A percentile compares a stretch with the other conserved stretches of the same genome.
phyloP scores from a whole-genome alignment of 2,888 invertebrate genomes.

The Ormyrus nitidulus region DNA sequence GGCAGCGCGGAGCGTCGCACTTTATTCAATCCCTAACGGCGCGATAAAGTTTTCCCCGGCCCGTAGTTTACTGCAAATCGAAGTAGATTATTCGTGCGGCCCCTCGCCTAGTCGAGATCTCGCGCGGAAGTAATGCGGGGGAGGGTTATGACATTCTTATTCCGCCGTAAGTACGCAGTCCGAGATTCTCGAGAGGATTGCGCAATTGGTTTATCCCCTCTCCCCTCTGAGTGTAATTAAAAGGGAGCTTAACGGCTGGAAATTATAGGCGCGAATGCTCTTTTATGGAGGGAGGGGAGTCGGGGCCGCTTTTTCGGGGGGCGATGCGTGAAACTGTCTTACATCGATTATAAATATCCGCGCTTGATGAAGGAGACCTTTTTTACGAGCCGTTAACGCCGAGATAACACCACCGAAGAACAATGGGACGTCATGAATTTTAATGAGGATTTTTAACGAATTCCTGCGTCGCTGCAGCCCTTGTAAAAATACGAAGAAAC shows the following conservation, averaged over 20 bases:
- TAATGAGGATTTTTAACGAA: slow-evolving; percentile 17
- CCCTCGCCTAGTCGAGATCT: slow-evolving; percentile 63
- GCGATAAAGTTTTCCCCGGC: slow-evolving; percentile 38
- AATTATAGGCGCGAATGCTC: slow-evolving; percentile 34
- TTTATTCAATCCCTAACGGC: slow-evolving; percentile 52
- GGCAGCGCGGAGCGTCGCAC: slow-evolving; percentile 6
- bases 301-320: neutral
- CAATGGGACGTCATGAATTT: slow-evolving; percentile 17
- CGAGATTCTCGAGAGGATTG: slow-evolving; percentile 26
- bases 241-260: slow-evolving; percentile 3
- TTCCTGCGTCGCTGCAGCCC: neutral
- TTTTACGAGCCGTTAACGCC: neutral
- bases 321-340: neutral
- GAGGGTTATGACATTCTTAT: slow-evolving; percentile 69
- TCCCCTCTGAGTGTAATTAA: slow-evolving; percentile 25
- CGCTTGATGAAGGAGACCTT: neutral
- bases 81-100: slow-evolving; percentile 68
- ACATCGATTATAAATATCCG: too few relatives aligned
- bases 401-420: neutral
- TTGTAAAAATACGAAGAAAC: neutral
- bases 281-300: slow-evolving; percentile 1
- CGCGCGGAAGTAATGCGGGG: slow-evolving; percentile 69
- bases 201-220: slow-evolving; percentile 31
- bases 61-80: slow-evolving; percentile 72
- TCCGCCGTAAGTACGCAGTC: slow-evolving; percentile 51